Evolutionary conservation across 2,797 vertebrate species (phyloP), one percentile per base, ranked within the genome.

Genomic region (Natrix natrix): DNA sequence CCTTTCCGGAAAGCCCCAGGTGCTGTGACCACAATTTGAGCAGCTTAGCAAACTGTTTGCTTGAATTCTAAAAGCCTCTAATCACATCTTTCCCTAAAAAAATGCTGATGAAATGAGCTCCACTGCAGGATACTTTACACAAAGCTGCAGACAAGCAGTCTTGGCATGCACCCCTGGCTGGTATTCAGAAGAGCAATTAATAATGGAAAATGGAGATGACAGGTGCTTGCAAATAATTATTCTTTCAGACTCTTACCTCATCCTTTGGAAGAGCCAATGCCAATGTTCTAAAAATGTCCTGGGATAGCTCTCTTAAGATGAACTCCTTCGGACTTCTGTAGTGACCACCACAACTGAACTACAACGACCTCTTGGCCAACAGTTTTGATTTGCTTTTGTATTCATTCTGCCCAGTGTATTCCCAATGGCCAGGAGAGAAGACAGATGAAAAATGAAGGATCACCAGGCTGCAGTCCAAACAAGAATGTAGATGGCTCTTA

Each of bases 101-200:
- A 16, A 83, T 13, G 74, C 74, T 60, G 61, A 22, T 86, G 83
- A 52, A 87, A 17, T 16, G 48, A 14, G 88, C 12, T 92, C 60
- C 4, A 26, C 20, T 37, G 4, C 5, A 26, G 94, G 93, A 6
- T 52, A 60, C 0, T 54, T 60, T 2, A 11, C 90, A 90, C 8
- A n/a, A 83, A 94, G 60, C 20, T 63, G 61, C 86, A 56, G 93
- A 14, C 89, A 63, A 61, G 48, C 60, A 83, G 63, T 87, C 83
- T n/a, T 54, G 91, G 66, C 56, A 1, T 2, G 11, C 12, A 17
- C 1, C 3, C 3, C 13, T 78, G 93, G 60, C 32, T 74, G 43
- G 55, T 0, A 86, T n/a, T 88, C 26, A 54, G 52, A 69, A 92
- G 0, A 54, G 48, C 88, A 78, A n/a, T 4, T 90, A 8, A 0